Conservation (phyloP, 2,113 vertebrate genomes). For the Apodemus speciosus region DNA sequence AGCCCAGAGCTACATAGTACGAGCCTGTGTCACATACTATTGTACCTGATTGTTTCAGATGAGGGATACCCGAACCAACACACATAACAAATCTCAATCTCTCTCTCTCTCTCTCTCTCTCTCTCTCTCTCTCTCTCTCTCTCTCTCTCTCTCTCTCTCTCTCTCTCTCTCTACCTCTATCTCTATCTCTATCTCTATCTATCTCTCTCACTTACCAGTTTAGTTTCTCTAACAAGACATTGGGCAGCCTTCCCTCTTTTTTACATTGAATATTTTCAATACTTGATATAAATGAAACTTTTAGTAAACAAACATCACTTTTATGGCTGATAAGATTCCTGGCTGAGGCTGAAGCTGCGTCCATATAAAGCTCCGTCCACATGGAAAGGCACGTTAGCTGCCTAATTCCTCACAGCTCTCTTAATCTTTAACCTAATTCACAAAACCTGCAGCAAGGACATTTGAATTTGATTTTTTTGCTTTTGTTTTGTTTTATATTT, state of each 20-base stretch:
- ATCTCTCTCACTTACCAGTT: neutral
- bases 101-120: too few relatives aligned
- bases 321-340: neutral
- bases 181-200: too few relatives aligned
- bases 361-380: neutral
- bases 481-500: neutral
- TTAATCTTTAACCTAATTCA: neutral
- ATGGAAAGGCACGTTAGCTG: neutral
- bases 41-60: neutral
- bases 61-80: neutral
- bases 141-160: too few relatives aligned
- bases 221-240: conserved; percentile 47
- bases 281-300: conserved; percentile 34
- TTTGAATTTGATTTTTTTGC: conserved; percentile 7
- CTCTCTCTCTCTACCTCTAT: too few relatives aligned
- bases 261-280: conserved; percentile 21
- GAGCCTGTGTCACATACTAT: neutral
- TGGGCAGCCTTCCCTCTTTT: neutral
- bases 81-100: too few relatives aligned
- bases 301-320: neutral
- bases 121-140: too few relatives aligned
- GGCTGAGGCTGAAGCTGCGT: neutral
- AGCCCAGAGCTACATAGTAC: neutral
- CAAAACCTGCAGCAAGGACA: conserved; percentile 22
- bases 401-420: conserved; percentile 4